A percentile compares a stretch with the other conserved stretches of the same genome.
Conservation (phyloP, 53 echinoderm and acorn worm genomes). For the Apostichopus leukothele region DNA sequence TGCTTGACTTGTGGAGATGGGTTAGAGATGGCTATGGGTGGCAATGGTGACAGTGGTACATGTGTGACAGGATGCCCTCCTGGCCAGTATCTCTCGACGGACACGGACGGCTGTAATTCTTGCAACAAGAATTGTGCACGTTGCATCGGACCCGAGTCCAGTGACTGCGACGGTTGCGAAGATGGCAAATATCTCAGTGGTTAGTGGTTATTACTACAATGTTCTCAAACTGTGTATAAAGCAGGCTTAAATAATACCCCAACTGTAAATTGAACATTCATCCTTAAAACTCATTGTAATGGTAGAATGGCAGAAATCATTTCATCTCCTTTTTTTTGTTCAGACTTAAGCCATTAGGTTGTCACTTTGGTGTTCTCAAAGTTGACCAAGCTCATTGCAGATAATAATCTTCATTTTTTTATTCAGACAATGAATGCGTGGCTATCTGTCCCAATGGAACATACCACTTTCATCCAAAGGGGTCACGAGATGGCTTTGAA, state of each 20-base stretch:
- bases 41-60: background rate
- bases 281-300: too few relatives aligned
- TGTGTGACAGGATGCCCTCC: conserved; percentile 62
- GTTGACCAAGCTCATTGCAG: too few relatives aligned
- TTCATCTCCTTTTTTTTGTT: too few relatives aligned
- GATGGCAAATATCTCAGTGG: conserved; percentile 48
- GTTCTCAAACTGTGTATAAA: too few relatives aligned
- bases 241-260: too few relatives aligned
- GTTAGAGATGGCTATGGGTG: background rate
- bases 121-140: conserved; percentile 59
- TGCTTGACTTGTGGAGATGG: conserved; percentile 64
- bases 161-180: conserved; percentile 59
- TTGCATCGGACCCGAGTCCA: conserved; percentile 48
- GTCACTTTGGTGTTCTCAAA: too few relatives aligned
- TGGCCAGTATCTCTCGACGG: conserved; percentile 46
- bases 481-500: conserved; percentile 57
- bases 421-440: conserved; percentile 27
- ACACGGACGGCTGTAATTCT: background rate
- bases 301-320: too few relatives aligned
- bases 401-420: background rate
- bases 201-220: background rate
- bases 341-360: too few relatives aligned
- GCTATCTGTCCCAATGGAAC: conserved; percentile 54
- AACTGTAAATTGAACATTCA: too few relatives aligned
- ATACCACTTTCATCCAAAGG: conserved; percentile 59